Evolutionary conservation across 2,888 invertebrate species (phyloP).

Genomic region (Adineta ricciae): DNA sequence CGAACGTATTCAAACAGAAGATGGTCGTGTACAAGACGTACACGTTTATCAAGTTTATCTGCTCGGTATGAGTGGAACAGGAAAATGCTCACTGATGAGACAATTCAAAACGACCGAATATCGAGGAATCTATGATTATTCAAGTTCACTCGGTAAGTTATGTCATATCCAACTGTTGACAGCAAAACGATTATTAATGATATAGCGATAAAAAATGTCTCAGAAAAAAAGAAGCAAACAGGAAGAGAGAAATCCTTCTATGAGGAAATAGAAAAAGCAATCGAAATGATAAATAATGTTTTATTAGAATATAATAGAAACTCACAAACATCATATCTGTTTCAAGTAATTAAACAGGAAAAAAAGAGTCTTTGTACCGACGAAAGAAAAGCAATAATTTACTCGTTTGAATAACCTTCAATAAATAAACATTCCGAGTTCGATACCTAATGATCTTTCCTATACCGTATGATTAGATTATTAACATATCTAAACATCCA

Average conservation of each 20-base stretch:
- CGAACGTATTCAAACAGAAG: not conserved
- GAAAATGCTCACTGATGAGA: conserved; percentile 30
- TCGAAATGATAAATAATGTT: too few relatives aligned
- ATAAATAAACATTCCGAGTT: not conserved
- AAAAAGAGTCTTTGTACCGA: too few relatives aligned
- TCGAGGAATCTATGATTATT: conserved; percentile 32
- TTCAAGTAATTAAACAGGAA: too few relatives aligned
- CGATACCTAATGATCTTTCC: not conserved
- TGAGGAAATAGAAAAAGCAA: too few relatives aligned
- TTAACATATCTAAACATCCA: not conserved
- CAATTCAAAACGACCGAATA: conserved; percentile 34
- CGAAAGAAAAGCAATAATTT: too few relatives aligned
- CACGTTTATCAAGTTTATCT: conserved; percentile 30
- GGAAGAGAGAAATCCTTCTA: too few relatives aligned
- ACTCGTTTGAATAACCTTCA: not conserved
- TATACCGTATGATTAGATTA: not conserved
- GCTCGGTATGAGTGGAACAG: conserved; percentile 28
- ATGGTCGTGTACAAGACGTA: conserved; percentile 9
- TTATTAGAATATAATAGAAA: too few relatives aligned
- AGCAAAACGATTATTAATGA: too few relatives aligned
- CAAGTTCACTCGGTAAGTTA: not conserved
- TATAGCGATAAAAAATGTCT: too few relatives aligned
- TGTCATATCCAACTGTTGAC: too few relatives aligned
- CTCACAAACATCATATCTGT: too few relatives aligned
- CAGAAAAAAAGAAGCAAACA: too few relatives aligned